These are phyloP conservation scores for Protobothrops flavoviridis DNA, from an alignment of 2,113 vertebrate genomes.

Conservation along the genomic window DNA sequence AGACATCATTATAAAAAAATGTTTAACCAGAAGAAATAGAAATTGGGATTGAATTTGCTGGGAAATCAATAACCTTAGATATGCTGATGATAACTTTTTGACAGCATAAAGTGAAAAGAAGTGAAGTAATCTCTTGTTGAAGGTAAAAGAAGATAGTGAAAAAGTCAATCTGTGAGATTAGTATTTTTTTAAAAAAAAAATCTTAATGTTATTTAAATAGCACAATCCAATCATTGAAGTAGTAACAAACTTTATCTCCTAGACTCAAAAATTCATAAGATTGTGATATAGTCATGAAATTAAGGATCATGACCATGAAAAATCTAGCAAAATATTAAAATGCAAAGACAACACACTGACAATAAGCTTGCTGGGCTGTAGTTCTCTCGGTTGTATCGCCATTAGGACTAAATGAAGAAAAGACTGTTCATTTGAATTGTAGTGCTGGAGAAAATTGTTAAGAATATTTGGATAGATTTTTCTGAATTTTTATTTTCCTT, in stretches of 20 bases:
- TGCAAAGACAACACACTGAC: not conserved
- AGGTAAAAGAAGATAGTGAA: not conserved
- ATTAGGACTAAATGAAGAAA: not conserved
- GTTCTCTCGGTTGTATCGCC: not conserved
- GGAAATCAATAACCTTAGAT: not conserved
- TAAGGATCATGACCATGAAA: not conserved
- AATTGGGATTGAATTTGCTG: not conserved
- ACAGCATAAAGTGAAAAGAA: not conserved
- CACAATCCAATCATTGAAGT: not conserved
- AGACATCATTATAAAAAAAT: not conserved
- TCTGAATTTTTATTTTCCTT: not conserved
- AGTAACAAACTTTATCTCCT: not conserved
- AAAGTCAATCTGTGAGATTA: not conserved
- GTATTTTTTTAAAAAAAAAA: not conserved
- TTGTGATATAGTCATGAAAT: not conserved
- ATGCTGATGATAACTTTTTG: not conserved
- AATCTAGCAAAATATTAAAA: not conserved
- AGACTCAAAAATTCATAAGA: not conserved
- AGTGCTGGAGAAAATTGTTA: not conserved
- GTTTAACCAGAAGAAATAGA: not conserved
- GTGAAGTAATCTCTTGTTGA: not conserved
- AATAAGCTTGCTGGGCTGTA: not conserved
- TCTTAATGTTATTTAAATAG: not conserved
- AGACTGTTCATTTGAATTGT: not conserved
- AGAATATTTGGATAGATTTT: not conserved